phyloP scores from a whole-genome alignment of 2,888 invertebrate genomes.

The Dryobota labecula region DNA sequence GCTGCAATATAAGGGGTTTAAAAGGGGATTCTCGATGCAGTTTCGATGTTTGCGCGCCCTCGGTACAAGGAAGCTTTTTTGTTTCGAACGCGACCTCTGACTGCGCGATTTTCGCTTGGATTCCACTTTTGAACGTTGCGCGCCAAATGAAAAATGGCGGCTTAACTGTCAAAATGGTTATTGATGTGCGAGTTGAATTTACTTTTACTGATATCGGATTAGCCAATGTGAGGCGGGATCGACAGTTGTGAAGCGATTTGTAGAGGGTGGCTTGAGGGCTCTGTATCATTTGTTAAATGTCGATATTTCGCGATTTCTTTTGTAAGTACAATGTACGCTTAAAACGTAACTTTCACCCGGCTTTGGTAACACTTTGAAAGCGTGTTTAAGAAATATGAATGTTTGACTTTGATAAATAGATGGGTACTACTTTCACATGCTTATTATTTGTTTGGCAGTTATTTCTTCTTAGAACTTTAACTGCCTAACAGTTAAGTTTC shows the following conservation, averaged over 20 bases:
- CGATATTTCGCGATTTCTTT: slow-evolving; percentile 57
- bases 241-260: slow-evolving; percentile 58
- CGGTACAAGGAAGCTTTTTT: slow-evolving; percentile 80
- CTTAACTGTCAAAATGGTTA: slow-evolving; percentile 87
- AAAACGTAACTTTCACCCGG: slow-evolving; percentile 46
- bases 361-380: slow-evolving; percentile 42
- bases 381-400: slow-evolving; percentile 50
- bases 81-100: slow-evolving; percentile 81
- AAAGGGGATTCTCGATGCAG: slow-evolving; percentile 76
- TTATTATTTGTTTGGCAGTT: slow-evolving; percentile 48
- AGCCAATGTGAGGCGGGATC: slow-evolving; percentile 69
- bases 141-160: slow-evolving; percentile 86
- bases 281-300: slow-evolving; percentile 58
- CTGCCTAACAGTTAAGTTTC: slow-evolving; percentile 22
- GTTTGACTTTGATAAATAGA: slow-evolving; percentile 57
- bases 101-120: slow-evolving; percentile 79
- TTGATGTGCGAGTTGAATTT: slow-evolving; percentile 86
- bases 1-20: slow-evolving; percentile 82
- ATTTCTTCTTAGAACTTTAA: slow-evolving; percentile 35
- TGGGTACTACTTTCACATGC: slow-evolving; percentile 39
- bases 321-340: slow-evolving; percentile 43
- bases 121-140: slow-evolving; percentile 79
- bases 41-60: slow-evolving; percentile 76
- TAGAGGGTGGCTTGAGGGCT: slow-evolving; percentile 31
- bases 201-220: slow-evolving; percentile 84